phyloP scores from a whole-genome alignment of 2,888 invertebrate species.

The Clivina fossor region DNA sequence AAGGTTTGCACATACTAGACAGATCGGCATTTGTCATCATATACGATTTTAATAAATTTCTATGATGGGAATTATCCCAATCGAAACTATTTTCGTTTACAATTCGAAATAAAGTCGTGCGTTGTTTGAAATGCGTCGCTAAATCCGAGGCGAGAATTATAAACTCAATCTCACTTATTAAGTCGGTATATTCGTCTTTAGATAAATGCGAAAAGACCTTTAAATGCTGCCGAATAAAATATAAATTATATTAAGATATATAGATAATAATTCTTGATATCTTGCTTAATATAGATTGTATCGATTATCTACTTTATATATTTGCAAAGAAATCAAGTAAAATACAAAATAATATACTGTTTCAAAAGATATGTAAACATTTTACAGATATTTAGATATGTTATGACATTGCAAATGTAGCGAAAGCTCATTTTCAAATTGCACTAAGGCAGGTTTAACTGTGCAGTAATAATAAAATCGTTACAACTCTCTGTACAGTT shows the following conservation, averaged over 20 bases:
- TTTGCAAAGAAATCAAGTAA: no score
- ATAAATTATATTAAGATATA: constrained; percentile 8
- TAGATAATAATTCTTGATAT: no score
- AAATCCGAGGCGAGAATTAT: constrained; percentile 64
- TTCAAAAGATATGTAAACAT: no score
- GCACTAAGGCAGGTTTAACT: no score
- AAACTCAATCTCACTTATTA: constrained; percentile 58
- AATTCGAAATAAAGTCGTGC: constrained; percentile 58
- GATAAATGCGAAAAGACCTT: constrained; percentile 55
- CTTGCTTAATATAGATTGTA: no score
- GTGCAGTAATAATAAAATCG: no score
- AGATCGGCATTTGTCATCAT: constrained; percentile 65
- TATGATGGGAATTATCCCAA: constrained; percentile 56
- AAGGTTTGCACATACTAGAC: constrained; percentile 63
- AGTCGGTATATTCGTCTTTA: constrained; percentile 50
- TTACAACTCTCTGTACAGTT: no score
- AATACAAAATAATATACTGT: no score
- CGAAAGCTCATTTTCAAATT: no score
- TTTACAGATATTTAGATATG: no score
- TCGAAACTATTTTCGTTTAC: constrained; percentile 56
- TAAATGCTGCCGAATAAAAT: constrained; percentile 53
- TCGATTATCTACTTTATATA: no score
- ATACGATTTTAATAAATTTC: constrained; percentile 58
- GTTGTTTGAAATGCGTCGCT: constrained; percentile 58
- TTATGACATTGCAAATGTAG: no score